Evolutionary conservation across 2,113 vertebrate genomes (phyloP), one percentile per base, ranked within the genome.

Genomic region (Pelmatolapia mariae): DNA sequence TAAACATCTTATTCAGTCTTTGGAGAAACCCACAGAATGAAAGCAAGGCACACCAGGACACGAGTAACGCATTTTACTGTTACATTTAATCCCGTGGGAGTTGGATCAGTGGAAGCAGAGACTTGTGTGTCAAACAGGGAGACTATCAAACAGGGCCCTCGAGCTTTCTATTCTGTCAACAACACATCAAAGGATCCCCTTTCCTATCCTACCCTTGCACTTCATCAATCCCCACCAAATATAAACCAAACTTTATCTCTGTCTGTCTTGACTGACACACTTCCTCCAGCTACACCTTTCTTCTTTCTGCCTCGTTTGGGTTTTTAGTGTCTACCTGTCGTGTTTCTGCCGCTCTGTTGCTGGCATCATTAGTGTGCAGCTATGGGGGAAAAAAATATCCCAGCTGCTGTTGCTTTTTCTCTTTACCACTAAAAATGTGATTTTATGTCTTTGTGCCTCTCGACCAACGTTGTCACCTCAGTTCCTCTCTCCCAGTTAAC

Each of bases 171-270:
- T 45, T 87, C 78, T 82, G 86, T 88, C 87, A 90, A 91, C 88
- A 94, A 88, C 76, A 91, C 86, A 90, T 94, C 83, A 88, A 88
- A 91, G 86, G 73, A 52, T 85, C 52, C 68, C 38, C 52, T 63
- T 80, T 84, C 31, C 22, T 7, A 47, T 83, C 85, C 71, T 86
- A 80, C 66, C 76, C 66, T 52, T 85, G 68, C 84, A 79, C 61
- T 92, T 87, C 43, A 89, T 92, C 87, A 86, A 68, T 57, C 53
- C 76, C 43, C 31, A 57, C 71, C 40, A 53, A 85, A 89, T 52
- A 88, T 81, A 71, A 85, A 52, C 61, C 82, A 33, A 66, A 89
- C 80, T 87, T 85, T 88, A 66, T 91, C 80, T 87, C 80, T 19
- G 24, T 80, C 86, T 80, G 56, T 59, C 82, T 92, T 29, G 53